phyloP scores from a whole-genome alignment of 2,888 invertebrate species.

The Danaus chrysippus region DNA sequence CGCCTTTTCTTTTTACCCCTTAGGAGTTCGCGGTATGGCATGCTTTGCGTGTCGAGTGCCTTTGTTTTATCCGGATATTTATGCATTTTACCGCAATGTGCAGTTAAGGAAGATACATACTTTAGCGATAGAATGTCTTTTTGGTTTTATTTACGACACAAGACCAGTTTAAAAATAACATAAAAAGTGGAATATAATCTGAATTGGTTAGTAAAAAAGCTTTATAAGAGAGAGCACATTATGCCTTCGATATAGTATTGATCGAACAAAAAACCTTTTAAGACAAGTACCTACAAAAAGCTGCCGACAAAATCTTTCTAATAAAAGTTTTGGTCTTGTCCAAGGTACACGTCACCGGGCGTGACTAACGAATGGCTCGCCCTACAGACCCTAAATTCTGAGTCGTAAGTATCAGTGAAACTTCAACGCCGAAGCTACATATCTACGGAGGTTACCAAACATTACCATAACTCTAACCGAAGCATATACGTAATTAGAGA shows the following conservation, averaged over 20 bases:
- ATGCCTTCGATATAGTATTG: slow-evolving; percentile 32
- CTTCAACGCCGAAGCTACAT: slow-evolving; percentile 53
- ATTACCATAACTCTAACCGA: slow-evolving; percentile 72
- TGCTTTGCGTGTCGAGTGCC: slow-evolving; percentile 66
- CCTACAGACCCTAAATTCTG: slow-evolving; percentile 78
- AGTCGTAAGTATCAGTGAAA: slow-evolving; percentile 77
- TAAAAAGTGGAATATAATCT: slow-evolving; percentile 22
- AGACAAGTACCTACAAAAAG: slow-evolving; percentile 61
- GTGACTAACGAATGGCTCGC: slow-evolving; percentile 79
- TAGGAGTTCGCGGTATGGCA: slow-evolving; percentile 62
- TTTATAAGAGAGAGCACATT: slow-evolving; percentile 28
- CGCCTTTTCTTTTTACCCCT: slow-evolving; percentile 70
- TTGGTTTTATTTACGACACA: slow-evolving; percentile 50
- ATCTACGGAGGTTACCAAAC: slow-evolving; percentile 66
- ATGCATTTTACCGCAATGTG: slow-evolving; percentile 66
- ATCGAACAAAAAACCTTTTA: slow-evolving; percentile 57
- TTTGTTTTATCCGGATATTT: slow-evolving; percentile 69
- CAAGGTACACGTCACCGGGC: slow-evolving; percentile 79
- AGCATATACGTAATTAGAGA: slow-evolving; percentile 73
- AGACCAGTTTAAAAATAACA: slow-evolving; percentile 31
- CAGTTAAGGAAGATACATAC: slow-evolving; percentile 60
- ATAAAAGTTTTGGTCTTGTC: slow-evolving; percentile 79
- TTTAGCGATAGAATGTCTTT: slow-evolving; percentile 55
- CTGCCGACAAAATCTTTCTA: slow-evolving; percentile 66
- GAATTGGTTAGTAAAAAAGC: slow-evolving; percentile 30